Conservation (phyloP, 1,140 invertebrate genomes). For the Drosophila erecta region DNA sequence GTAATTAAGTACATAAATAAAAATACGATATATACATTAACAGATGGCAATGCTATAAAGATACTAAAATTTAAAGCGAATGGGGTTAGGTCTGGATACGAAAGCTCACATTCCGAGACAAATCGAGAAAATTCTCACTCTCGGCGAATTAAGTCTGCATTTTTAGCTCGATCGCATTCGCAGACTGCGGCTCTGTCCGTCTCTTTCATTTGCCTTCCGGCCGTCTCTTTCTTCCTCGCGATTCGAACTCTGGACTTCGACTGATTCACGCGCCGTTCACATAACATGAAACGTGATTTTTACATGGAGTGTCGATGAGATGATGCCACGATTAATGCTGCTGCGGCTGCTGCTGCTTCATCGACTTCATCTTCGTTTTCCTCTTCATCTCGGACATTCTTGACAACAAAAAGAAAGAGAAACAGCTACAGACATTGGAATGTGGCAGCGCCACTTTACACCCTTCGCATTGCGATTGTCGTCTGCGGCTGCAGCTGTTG, state of each 20-base stretch:
- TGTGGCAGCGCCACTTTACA: constrained; percentile 65
- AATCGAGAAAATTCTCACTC: constrained; percentile 14
- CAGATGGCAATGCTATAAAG: background rate
- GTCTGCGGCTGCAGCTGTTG: constrained; percentile 50
- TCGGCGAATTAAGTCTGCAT: constrained; percentile 22
- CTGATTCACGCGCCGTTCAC: constrained; percentile 74
- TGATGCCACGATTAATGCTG: constrained; percentile 50
- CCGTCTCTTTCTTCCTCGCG: background rate
- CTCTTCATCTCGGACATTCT: constrained; percentile 60
- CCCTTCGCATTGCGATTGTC: constrained; percentile 45
- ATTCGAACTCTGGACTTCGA: constrained; percentile 48
- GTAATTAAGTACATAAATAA: background rate
- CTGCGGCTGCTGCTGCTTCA: constrained; percentile 39
- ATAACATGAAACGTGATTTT: constrained; percentile 76
- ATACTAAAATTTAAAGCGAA: background rate
- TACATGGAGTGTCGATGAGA: constrained; percentile 55
- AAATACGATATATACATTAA: background rate
- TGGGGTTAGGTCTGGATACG: constrained; percentile 19
- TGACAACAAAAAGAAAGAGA: constrained; percentile 37
- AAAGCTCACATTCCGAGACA: constrained; percentile 29
- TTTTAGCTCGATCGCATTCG: constrained; percentile 26
- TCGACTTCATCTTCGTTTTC: constrained; percentile 22
- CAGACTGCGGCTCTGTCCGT: constrained; percentile 10
- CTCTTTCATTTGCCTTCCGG: background rate
- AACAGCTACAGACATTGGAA: constrained; percentile 56